phyloP scores from a whole-genome alignment of 2,797 vertebrate genomes.

The Mycteria americana region DNA sequence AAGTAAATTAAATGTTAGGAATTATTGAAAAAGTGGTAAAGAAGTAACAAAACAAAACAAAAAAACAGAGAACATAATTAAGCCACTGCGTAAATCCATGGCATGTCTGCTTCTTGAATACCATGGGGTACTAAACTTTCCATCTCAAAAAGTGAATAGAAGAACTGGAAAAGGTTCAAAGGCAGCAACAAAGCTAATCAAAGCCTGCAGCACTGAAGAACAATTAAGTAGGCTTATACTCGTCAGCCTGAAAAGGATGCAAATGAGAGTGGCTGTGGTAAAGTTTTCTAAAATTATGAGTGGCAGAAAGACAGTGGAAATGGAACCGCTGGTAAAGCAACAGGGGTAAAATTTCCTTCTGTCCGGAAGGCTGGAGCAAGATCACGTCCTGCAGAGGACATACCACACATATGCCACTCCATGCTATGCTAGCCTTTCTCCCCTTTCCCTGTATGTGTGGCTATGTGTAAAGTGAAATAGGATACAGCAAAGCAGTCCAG shows the following conservation, averaged over 20 bases:
- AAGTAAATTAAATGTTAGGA: background rate
- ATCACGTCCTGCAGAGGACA: fast-evolving
- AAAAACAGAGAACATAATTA: background rate
- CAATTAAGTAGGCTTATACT: background rate
- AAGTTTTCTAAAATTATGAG: background rate
- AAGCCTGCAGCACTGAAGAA: background rate
- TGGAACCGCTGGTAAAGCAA: background rate
- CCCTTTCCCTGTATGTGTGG: background rate
- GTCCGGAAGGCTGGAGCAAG: background rate
- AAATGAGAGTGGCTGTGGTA: background rate
- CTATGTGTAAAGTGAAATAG: background rate
- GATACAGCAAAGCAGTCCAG: background rate
- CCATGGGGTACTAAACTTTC: background rate
- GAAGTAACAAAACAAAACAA: background rate
- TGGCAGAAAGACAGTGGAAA: background rate
- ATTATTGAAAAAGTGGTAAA: background rate
- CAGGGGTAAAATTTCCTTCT: background rate
- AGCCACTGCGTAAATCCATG: background rate
- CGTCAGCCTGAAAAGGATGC: background rate
- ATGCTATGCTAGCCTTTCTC: background rate
- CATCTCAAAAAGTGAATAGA: background rate
- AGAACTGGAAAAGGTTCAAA: background rate
- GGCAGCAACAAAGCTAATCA: background rate
- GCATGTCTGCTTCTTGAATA: background rate
- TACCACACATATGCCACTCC: background rate